phyloP scores from a whole-genome alignment of 1,140 invertebrate species.

The Saxidomus purpurata region DNA sequence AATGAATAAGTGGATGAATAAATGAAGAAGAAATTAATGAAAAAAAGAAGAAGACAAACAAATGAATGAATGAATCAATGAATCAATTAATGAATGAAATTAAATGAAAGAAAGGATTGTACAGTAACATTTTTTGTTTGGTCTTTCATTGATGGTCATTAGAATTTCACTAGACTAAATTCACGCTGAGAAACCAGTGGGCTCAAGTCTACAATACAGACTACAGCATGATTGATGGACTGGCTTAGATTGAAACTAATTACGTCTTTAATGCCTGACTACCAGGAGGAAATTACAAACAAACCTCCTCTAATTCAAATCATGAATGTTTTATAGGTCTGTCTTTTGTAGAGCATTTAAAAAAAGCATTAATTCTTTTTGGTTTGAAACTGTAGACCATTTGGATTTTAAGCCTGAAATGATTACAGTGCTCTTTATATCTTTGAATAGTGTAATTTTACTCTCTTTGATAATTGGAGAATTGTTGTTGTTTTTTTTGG shows the following conservation, averaged over 20 bases:
- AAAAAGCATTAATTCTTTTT: no score
- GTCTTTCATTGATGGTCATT: neutral
- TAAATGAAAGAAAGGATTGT: neutral
- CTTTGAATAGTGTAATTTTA: no score
- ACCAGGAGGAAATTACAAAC: neutral
- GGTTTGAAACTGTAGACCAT: no score
- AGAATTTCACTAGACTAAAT: neutral
- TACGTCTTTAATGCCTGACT: neutral
- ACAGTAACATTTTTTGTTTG: neutral
- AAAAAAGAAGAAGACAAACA: neutral
- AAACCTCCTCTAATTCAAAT: neutral
- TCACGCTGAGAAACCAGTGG: neutral
- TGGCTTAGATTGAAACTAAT: neutral
- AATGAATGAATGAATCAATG: neutral
- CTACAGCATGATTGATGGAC: neutral
- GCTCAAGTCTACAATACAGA: neutral
- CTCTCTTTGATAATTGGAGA: no score
- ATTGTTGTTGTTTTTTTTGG: no score
- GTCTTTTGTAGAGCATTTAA: no score
- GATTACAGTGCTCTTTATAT: no score
- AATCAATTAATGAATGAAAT: neutral
- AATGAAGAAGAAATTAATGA: neutral
- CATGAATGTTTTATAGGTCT: neutral
- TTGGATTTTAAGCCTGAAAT: no score
- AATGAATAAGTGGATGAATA: neutral